These are phyloP conservation scores for Cyanistes caeruleus DNA, from an alignment of 2,113 vertebrate species.

Conservation along the genomic window DNA sequence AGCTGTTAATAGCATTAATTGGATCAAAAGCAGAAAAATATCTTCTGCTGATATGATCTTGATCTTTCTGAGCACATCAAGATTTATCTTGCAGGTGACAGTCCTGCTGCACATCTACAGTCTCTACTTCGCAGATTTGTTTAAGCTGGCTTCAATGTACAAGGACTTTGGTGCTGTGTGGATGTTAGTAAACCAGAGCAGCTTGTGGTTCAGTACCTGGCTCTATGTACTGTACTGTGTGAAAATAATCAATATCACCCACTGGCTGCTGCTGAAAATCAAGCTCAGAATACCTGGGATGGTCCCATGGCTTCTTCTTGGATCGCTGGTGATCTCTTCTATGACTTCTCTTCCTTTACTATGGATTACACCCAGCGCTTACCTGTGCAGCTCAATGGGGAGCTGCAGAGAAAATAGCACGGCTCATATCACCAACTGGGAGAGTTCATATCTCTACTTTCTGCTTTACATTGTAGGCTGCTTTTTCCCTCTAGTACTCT, in stretches of 20 bases:
- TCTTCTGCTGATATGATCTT: slow-evolving; percentile 1
- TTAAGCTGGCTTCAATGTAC: neutral
- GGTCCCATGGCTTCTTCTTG: slow-evolving; percentile 42
- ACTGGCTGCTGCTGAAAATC: slow-evolving; percentile 32
- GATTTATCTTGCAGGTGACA: slow-evolving; percentile 18
- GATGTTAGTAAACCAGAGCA: slow-evolving; percentile 49
- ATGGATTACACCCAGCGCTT: neutral
- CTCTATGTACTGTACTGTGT: slow-evolving; percentile 43
- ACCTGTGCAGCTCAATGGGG: neutral
- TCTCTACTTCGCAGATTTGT: neutral
- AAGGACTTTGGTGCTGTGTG: neutral
- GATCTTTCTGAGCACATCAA: slow-evolving; percentile 40
- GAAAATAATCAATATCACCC: slow-evolving; percentile 33
- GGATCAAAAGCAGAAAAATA: neutral
- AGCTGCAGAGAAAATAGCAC: neutral
- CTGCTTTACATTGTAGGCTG: neutral
- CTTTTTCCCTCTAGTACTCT: neutral
- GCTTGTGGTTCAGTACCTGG: slow-evolving; percentile 53
- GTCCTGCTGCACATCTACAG: slow-evolving; percentile 17
- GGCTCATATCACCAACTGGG: neutral
- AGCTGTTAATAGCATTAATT: slow-evolving; percentile 4
- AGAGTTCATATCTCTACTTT: neutral
- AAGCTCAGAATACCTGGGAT: slow-evolving; percentile 24
- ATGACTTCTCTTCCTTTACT: neutral
- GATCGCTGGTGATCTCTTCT: neutral